Evolutionary conservation across 2,888 invertebrate genomes (phyloP).

Genomic region (Drosophila mayaguana): DNA sequence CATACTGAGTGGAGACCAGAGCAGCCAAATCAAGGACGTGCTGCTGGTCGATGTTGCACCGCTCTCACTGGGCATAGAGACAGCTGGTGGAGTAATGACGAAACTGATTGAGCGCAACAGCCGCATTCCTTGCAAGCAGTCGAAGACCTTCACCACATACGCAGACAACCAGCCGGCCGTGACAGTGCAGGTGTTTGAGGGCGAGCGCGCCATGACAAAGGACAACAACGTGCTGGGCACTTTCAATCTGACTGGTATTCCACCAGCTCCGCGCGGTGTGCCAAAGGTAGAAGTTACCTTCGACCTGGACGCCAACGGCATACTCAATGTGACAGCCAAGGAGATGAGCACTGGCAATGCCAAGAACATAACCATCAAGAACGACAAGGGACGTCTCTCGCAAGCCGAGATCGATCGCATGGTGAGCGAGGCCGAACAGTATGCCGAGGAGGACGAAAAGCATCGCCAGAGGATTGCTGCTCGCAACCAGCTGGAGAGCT

Average conservation of each 20-base stretch:
- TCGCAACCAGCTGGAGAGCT: conserved; percentile 90
- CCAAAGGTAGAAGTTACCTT: conserved; percentile 95
- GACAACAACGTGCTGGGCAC: conserved; percentile 97
- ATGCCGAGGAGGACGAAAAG: conserved; percentile 90
- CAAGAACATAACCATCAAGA: conserved; percentile 92
- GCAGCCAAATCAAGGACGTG: conserved; percentile 91
- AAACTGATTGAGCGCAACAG: conserved; percentile 90
- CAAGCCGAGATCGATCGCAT: conserved; percentile 93
- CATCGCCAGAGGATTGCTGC: conserved; percentile 89
- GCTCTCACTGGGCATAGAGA: conserved; percentile 91
- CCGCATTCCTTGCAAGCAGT: conserved; percentile 90
- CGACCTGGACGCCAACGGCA: conserved; percentile 95
- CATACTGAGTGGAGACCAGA: conserved; percentile 88
- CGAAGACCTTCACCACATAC: conserved; percentile 92
- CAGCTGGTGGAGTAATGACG: conserved; percentile 93
- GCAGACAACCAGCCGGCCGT: conserved; percentile 92
- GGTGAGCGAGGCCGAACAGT: conserved; percentile 90
- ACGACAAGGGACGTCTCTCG: conserved; percentile 92
- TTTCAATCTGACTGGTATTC: conserved; percentile 97
- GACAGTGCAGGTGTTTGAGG: conserved; percentile 90
- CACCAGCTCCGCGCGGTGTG: conserved; percentile 95
- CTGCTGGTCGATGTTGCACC: conserved; percentile 89
- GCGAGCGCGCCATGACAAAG: conserved; percentile 95
- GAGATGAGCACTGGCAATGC: conserved; percentile 89
- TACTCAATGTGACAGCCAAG: conserved; percentile 94